These are phyloP conservation scores for Arvicanthis niloticus DNA, from an alignment of 2,113 vertebrate genomes.

Conservation along the genomic window DNA sequence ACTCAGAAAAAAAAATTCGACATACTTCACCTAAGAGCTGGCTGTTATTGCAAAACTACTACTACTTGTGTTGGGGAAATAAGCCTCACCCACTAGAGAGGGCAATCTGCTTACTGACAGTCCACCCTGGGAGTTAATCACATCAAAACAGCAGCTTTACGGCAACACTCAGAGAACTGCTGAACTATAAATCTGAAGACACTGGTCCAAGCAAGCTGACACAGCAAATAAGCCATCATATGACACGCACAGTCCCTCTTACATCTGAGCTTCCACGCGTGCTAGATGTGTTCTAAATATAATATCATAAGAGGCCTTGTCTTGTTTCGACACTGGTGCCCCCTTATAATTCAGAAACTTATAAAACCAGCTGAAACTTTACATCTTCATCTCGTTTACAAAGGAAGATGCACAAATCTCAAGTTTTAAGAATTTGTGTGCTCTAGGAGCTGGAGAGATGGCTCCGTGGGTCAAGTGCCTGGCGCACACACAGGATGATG, in stretches of 20 bases:
- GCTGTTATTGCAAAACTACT: not conserved
- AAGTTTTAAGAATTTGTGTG: not conserved
- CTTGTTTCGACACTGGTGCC: not conserved
- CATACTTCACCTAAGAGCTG: not conserved
- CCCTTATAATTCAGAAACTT: not conserved
- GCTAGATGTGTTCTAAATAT: not conserved
- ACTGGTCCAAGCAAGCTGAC: not conserved
- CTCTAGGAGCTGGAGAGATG: not conserved
- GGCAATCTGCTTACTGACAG: not conserved
- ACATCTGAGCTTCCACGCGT: not conserved
- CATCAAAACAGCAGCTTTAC: not conserved
- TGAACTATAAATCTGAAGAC: not conserved
- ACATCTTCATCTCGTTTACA: not conserved
- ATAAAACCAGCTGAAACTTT: conserved; percentile 14
- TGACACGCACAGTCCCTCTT: not conserved
- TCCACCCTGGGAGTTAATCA: not conserved
- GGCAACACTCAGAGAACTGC: not conserved
- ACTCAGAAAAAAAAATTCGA: not conserved
- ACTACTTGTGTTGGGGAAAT: not conserved
- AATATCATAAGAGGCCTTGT: not conserved
- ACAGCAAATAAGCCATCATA: not conserved
- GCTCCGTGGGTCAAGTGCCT: not conserved
- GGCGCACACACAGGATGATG: no score
- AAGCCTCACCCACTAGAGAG: not conserved
- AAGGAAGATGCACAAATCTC: conserved; percentile 2